Evolutionary conservation across 2,113 vertebrate species (phyloP).

Genomic region (Excalfactoria chinensis): DNA sequence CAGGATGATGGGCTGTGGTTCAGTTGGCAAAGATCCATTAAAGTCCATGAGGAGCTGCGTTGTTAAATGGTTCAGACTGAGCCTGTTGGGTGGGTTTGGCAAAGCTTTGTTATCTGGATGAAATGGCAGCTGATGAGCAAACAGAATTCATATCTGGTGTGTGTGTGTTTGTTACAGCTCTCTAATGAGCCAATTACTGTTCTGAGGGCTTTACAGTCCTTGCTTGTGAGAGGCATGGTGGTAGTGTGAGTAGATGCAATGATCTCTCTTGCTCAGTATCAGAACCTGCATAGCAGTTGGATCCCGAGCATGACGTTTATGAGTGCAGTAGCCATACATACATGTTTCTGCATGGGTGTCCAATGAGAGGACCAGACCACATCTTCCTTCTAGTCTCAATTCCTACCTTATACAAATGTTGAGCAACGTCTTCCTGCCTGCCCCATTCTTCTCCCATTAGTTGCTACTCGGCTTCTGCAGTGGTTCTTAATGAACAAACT

Average conservation of each 20-base stretch:
- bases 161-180: background rate
- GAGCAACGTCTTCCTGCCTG: background rate
- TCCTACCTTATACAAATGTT: background rate
- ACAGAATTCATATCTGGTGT: background rate
- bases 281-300: background rate
- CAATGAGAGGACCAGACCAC: background rate
- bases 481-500: background rate
- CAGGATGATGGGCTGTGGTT: conserved; percentile 6
- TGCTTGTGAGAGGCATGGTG: background rate
- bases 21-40: background rate
- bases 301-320: background rate
- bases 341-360: rapidly evolving
- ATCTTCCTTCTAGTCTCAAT: background rate
- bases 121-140: rapidly evolving
- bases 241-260: background rate
- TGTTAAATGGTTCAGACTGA: background rate
- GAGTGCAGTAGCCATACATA: background rate
- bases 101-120: rapidly evolving
- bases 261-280: background rate
- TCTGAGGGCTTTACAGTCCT: background rate
- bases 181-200: background rate
- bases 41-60: background rate
- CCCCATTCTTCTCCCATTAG: background rate
- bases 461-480: background rate
- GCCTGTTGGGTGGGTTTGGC: conserved; percentile 24